Conservation (phyloP, 2,797 vertebrate species). For the Oreonectes daqikongensis region DNA sequence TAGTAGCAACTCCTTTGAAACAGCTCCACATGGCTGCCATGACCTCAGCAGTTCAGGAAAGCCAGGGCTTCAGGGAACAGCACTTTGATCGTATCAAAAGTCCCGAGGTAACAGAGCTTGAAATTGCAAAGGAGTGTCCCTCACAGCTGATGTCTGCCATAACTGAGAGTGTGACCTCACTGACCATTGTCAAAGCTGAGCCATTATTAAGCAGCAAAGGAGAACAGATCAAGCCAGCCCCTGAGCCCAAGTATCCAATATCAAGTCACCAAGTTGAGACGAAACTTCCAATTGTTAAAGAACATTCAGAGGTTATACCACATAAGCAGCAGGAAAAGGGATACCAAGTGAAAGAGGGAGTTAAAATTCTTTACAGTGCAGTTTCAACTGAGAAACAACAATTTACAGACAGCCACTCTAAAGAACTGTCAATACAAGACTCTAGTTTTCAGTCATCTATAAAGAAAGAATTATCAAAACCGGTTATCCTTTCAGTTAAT, state of each 20-base stretch:
- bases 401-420: slow-evolving; percentile 72
- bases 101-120: slow-evolving; percentile 71
- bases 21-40: slow-evolving; percentile 76
- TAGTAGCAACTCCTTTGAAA: slow-evolving; percentile 68
- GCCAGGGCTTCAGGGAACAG: slow-evolving; percentile 77
- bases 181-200: slow-evolving; percentile 70
- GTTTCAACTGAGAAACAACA: slow-evolving; percentile 72
- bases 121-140: slow-evolving; percentile 66
- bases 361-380: slow-evolving; percentile 78
- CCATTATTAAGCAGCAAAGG: slow-evolving; percentile 62
- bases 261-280: slow-evolving; percentile 76
- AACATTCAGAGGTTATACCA: slow-evolving; percentile 71
- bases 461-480: slow-evolving; percentile 63
- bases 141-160: slow-evolving; percentile 73
- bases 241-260: slow-evolving; percentile 74
- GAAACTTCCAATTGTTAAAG: slow-evolving; percentile 75
- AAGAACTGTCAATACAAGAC: slow-evolving; percentile 68
- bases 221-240: slow-evolving; percentile 59
- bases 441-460: slow-evolving; percentile 63
- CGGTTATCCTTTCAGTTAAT: slow-evolving; percentile 67
- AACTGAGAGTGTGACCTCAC: slow-evolving; percentile 75
- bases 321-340: slow-evolving; percentile 70
- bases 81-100: slow-evolving; percentile 78
- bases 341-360: slow-evolving; percentile 77
- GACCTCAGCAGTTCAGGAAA: slow-evolving; percentile 77